Evolutionary conservation across 2,797 vertebrate genomes (phyloP), one percentile per base, ranked within the genome.

Genomic region (Coluber constrictor): DNA sequence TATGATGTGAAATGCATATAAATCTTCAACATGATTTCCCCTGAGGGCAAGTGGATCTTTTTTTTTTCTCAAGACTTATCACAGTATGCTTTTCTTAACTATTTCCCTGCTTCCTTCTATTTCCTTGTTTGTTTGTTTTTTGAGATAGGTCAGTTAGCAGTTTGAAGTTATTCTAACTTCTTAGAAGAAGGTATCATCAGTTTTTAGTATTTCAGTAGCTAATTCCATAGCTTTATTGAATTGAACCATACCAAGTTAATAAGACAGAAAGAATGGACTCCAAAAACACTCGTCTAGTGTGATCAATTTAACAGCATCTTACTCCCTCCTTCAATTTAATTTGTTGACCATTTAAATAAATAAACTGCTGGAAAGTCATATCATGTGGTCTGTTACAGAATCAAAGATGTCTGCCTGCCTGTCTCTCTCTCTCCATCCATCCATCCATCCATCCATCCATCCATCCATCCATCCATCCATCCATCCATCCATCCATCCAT

Each of bases 241-340:
- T 97, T 97, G 97, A 96, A 70, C 88, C 90, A 88, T 92, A 96
- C 90, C 63, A 94, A 92, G 93, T 94, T 97, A 86, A 83, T 91
- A 86, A 91, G 51, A 91, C 3, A 93, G 93, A 93, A 94, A 93
- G 91, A 94, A 91, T 91, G 93, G 92, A 86, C 57, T 86, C 92
- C 94, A 90, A 92, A 90, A 93, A 90, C 89, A 93, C 93, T 94
- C 96, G 93, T 95, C 95, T 92, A 93, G 92, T 95, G 95, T 95
- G 95, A 94, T 96, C 95, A 94, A 88, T 94, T 96, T 60, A 89
- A 88, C 95, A 94, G 93, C 92, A 95, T 87, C 94, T 32, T 11
- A 94, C 92, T 94, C 93, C 6, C 12, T 32, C 43, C 93, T 90
- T 90, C 32, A 57, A 47, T 94, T 94, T 92, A 93, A 43, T 87